Base-by-base conservation (phyloP, 2,113 vertebrate species). In the Nicator chloris region DNA sequence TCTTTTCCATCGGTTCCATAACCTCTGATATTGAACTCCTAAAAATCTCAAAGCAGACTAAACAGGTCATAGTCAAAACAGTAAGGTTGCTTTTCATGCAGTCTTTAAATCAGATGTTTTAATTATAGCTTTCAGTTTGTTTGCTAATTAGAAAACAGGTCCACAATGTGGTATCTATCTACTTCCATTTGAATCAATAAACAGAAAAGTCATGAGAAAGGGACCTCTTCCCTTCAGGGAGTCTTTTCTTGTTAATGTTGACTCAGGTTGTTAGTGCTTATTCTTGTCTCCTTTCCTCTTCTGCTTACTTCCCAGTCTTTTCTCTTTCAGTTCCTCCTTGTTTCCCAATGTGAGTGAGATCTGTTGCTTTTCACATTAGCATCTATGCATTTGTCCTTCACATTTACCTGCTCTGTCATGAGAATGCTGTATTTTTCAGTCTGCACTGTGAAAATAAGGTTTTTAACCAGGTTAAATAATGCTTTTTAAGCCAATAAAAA, bases 161-260 rank as follows among this genome's bases (percentile, higher is more conserved):
- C 78, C 42, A 70, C 93, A 94, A 33, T 95, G 91, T 96, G 91
- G 45, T 91, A 86, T 96, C 94, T 95, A 81, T 97, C 93, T 93
- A 82, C 90, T 97, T 92, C 80, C 75, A 92, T 92, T 91, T 96
- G 83, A 97, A 93, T 96, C 95, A 97, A 97, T 95, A 97, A 97
- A 97, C 94, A 96, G 92, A 96, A 90, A 95, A 97, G 96, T 96
- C 97, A 89, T 96, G 97, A 97, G 96, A 97, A 97, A 96, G 73
- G 91, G 94, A 95, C 92, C 89, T 96, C 95, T 97, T 96, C 93
- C 80, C 97, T 95, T 88, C 93, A 93, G 92, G 97, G 97, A 95
- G 91, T 61, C 94, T 91, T 96, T 97, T 96, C 96, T 96, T 89
- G 79, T 90, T 95, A 93, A 90, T 96, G 96, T 97, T 97, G 96